Base-by-base conservation (phyloP, 2,888 invertebrate genomes). In the Leptinotarsa tumamoca region DNA sequence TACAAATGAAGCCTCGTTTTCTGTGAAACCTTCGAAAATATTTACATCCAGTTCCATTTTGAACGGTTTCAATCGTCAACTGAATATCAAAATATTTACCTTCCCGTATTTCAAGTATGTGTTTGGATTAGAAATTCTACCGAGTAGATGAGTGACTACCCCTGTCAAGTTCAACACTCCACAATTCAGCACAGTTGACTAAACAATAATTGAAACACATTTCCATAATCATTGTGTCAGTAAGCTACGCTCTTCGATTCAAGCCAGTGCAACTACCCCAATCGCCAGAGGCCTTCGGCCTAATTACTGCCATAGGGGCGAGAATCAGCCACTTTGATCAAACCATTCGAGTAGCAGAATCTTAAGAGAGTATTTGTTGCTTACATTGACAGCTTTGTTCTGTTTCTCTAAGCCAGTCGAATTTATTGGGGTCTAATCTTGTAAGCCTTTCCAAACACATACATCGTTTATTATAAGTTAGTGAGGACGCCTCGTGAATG, bases 381-480 rank as follows among this genome's bases (percentile, higher is more conserved):
- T 58, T 67, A 56, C 66, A 69, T 70, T 70, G 52, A 74, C 74
- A 74, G 69, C 66, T 69, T 63, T 75, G 75, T 71, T 72, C 67
- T 76, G 69, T 76, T 70, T 58, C 70, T 69, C 52, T 70, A 21
- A 18, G 67, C 54, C 58, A 18, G 49, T 17, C 18, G 66, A 75
- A 76, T 73, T 76, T 73, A 76, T 76, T 67, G 72, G 67, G 76
- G 72, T 70, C 70, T 72, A 73, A 76, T 72, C 76, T 67, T 61
- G 69, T 67, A 69, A 76, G 76, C 76, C 69, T 67, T 70, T 76
- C 70, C 21, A 70, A 67, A 67, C 76, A 72, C 72, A 74, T 71
- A 67, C 74, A 70, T 76, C 70, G 73, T 70, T 76, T 71, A 68
- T 70, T 76, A 67, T 76, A 73, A 76, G 72, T 73, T 76, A 61